A percentile compares a stretch with the other conserved stretches of the same genome.
phyloP scores from a whole-genome alignment of 2,888 invertebrate species.

The Mantis religiosa region DNA sequence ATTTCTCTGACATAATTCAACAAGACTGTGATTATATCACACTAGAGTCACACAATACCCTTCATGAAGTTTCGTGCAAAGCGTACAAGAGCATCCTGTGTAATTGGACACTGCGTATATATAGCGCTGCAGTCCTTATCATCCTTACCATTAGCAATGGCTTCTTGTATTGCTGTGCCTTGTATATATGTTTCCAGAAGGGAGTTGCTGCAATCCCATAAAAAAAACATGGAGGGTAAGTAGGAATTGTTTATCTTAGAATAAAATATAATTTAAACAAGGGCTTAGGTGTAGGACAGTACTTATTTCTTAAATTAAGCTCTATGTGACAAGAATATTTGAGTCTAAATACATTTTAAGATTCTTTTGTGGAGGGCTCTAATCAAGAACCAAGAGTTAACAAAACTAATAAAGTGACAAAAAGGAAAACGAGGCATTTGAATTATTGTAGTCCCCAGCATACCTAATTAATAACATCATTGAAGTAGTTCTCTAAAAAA shows the following conservation, averaged over 20 bases:
- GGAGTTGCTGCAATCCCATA: constrained; percentile 45
- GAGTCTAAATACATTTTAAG: too few species aligned
- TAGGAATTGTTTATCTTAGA: background rate
- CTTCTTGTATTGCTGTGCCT: constrained; percentile 51
- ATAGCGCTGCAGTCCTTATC: constrained; percentile 44
- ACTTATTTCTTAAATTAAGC: too few species aligned
- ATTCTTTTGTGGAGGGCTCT: too few species aligned
- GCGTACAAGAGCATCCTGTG: constrained; percentile 1
- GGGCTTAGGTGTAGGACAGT: too few species aligned
- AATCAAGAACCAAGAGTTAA: too few species aligned
- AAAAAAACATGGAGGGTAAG: background rate
- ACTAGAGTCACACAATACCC: background rate
- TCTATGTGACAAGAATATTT: too few species aligned
- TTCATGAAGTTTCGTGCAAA: constrained; percentile 7
- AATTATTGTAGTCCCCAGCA: too few species aligned
- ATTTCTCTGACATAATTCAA: background rate
- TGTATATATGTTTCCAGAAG: constrained; percentile 49
- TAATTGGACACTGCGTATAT: background rate
- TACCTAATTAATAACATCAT: too few species aligned
- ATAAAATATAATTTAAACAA: too few species aligned
- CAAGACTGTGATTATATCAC: background rate
- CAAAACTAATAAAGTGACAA: too few species aligned
- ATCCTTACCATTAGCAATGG: constrained; percentile 45
- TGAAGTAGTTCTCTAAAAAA: too few species aligned
- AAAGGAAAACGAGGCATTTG: too few species aligned